Percentiles rank a stretch among this genome's conserved stretches.
phyloP scores from a whole-genome alignment of 1,140 invertebrate species.

The Drosophila kohkoa region DNA sequence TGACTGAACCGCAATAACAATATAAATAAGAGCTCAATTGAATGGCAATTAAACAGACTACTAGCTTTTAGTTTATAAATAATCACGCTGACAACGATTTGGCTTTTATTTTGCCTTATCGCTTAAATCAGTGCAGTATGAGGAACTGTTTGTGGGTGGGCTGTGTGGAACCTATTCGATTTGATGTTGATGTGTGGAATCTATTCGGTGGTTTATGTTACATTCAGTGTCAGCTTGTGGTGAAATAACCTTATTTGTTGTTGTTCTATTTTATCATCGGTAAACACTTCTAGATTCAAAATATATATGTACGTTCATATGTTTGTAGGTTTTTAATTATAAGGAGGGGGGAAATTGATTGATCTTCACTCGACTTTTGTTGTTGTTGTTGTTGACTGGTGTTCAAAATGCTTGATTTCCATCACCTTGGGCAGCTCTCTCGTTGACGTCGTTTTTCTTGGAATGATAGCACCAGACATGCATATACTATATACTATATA shows the following conservation, averaged over 20 bases:
- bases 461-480: constrained; percentile 25
- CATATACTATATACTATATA: not conserved
- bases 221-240: constrained; percentile 34
- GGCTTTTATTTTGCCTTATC: constrained; percentile 32
- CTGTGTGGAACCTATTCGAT: not conserved
- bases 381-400: constrained; percentile 27
- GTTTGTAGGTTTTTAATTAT: constrained; percentile 9
- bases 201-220: not conserved
- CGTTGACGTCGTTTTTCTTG: constrained; percentile 32
- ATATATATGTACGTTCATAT: constrained; percentile 7
- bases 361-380: constrained; percentile 31
- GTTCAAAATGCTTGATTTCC: constrained; percentile 30
- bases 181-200: not conserved
- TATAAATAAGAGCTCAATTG: constrained; percentile 36
- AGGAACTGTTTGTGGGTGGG: not conserved
- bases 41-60: constrained; percentile 33
- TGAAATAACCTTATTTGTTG: constrained; percentile 27
- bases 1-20: constrained; percentile 11
- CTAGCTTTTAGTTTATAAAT: constrained; percentile 42
- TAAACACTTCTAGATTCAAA: constrained; percentile 3
- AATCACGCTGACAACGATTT: constrained; percentile 22
- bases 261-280: constrained; percentile 18
- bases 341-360: constrained; percentile 5
- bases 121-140: not conserved
- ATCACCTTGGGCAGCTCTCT: constrained; percentile 42